Evolutionary conservation across 2,113 vertebrate species (phyloP), one percentile per base, ranked within the genome.

Genomic region (Callipepla californica): DNA sequence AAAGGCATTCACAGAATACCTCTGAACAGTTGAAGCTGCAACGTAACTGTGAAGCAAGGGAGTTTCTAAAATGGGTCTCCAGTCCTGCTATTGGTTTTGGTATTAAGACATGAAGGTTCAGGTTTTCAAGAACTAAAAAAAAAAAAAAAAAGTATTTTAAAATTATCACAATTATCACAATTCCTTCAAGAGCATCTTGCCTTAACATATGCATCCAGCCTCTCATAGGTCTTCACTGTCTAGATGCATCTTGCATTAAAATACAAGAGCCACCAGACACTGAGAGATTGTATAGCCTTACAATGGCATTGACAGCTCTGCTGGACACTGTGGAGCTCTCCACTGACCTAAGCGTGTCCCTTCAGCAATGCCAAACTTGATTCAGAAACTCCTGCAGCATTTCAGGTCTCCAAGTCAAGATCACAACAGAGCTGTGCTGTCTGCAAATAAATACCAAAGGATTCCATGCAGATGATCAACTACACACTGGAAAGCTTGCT

Each of bases 211-310:
- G 3, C 18, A 80, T 26, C 26, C 26, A 76, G 51, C 38, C 34
- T 63, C 80, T 63, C 57, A 55, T 2, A 76, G 74, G 44, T 7
- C 34, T 68, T 51, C 25, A 50, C 20, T 50, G 28, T 32, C n/a
- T 57, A 48, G 63, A 77, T 8, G 3, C 34, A 42, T 34, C 34
- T 83, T 55, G 45, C 38, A 67, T 19, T 36, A n/a, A 2, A 17
- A 53, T 59, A 36, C 13, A 36, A 42, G 20, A 84, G 13, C 2
- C 61, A 84, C 26, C 48, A 81, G 58, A 72, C 83, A 75, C 3
- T 2, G 17, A 74, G 47, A 1, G 0, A 61, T 18, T 7, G 16
- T 8, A 30, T 0, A 0, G 68, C 32, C 86, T 78, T 55, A 50
- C 22, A 74, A 50, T 26, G 23, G 1, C 14, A 13, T 48, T 25